phyloP scores from a whole-genome alignment of 2,797 vertebrate genomes.

The Carapus acus region DNA sequence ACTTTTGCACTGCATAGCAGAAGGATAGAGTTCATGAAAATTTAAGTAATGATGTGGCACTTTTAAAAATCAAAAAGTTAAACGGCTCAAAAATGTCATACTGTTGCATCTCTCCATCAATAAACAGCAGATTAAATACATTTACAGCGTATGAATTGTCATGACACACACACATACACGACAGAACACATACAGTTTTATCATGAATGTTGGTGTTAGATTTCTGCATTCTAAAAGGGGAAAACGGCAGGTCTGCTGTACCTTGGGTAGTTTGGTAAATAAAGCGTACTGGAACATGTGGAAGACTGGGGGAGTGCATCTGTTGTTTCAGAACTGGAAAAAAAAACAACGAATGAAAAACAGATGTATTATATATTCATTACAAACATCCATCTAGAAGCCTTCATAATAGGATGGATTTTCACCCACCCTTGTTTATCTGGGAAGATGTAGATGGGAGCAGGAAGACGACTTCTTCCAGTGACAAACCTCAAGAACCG shows the following conservation, averaged over 20 bases:
- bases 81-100: too few relatives aligned
- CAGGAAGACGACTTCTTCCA: conserved; percentile 94
- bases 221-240: too few relatives aligned
- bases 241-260: conserved; percentile 38
- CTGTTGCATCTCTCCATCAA: too few relatives aligned
- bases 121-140: too few relatives aligned
- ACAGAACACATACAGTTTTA: too few relatives aligned
- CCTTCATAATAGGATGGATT: neutral
- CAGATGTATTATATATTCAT: neutral
- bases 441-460: conserved; percentile 92
- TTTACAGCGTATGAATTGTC: too few relatives aligned
- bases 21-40: conserved; percentile 1
- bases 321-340: conserved; percentile 82
- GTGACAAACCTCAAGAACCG: conserved; percentile 97
- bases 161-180: too few relatives aligned
- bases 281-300: conserved; percentile 95
- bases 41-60: too few relatives aligned
- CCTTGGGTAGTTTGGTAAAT: conserved; percentile 93
- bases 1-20: conserved; percentile 81
- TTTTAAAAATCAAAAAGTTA: too few relatives aligned
- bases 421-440: conserved; percentile 87
- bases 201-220: too few relatives aligned
- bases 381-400: neutral
- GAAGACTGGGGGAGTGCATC: conserved; percentile 95
- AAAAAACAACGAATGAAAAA: conserved; percentile 14